phyloP scores from a whole-genome alignment of 2,113 vertebrate genomes.

The Mellivora capensis region DNA sequence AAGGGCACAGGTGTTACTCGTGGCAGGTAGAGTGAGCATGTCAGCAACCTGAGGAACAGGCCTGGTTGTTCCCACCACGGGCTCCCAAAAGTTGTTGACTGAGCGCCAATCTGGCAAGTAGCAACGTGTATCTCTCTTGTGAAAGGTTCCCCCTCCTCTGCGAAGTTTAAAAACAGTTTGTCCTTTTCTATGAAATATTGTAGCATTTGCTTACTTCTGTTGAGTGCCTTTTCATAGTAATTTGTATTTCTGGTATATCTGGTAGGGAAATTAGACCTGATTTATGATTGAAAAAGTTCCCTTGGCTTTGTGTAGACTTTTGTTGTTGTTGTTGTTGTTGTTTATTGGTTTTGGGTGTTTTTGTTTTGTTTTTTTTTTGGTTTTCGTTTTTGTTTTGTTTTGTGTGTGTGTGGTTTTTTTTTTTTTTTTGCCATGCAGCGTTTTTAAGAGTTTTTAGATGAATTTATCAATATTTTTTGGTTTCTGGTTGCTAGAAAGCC shows the following conservation, averaged over 20 bases:
- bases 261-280: background rate
- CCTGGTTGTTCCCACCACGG: background rate
- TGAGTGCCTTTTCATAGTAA: background rate
- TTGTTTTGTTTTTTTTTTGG: no score
- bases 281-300: background rate
- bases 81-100: background rate
- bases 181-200: slow-evolving; percentile 1
- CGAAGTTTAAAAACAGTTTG: background rate
- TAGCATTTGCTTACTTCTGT: slow-evolving; percentile 1
- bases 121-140: slow-evolving; percentile 6
- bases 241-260: background rate
- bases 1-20: background rate
- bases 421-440: background rate
- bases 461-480: background rate
- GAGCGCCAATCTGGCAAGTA: background rate
- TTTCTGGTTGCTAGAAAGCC: slow-evolving; percentile 20
- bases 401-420: no score
- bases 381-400: no score
- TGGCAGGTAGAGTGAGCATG: background rate
- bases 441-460: background rate
- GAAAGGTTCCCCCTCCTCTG: background rate
- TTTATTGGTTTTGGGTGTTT: no score
- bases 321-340: background rate
- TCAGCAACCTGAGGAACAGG: background rate
- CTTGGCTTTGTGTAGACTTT: background rate